Evolutionary conservation across 1,140 invertebrate genomes (phyloP), one percentile per base, ranked within the genome.

Genomic region (Muscidifurax raptorellus): DNA sequence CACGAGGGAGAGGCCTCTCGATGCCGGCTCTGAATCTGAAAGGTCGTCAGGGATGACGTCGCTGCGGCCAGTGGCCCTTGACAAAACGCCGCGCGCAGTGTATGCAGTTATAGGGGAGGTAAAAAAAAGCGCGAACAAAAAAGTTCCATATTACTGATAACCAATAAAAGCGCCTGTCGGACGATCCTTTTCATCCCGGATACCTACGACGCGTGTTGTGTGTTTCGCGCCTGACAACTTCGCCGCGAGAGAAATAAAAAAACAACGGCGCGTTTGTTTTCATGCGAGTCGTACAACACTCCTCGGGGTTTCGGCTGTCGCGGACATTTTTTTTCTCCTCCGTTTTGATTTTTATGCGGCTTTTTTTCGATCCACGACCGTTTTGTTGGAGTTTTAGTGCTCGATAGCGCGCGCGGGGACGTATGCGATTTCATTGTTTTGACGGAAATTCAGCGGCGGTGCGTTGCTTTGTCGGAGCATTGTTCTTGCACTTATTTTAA

Each of bases 121-220:
- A 66, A 32, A 76, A 59, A 67, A 78, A 78, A 52, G 18, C 67
- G 2, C 28, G 25, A 77, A 77, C 67, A 32, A 59, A 78, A 77
- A 67, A 30, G 30, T 80, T 36, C 27, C 78, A 67, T 67, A 91
- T 91, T 88, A 86, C 87, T 88, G 89, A 91, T 91, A 91, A 89
- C 88, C 88, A 89, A 90, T 90, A 91, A 88, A 84, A 90, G 86
- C 85, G 86, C 66, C 87, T 90, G 89, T 91, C 89, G 84, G 89
- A 87, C 88, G 82, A 85, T 90, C 90, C 91, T 10, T 90, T 90
- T 91, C 89, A 89, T 90, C 83, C 87, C 83, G 85, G 64, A 91
- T 89, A 89, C 87, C 87, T 87, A 87, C 84, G 87, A 87, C 87
- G 85, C 89, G 88, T 44, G 36, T 10, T 6, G 7, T 40, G 36